A percentile compares a stretch with the other conserved stretches of the same genome.
These are phyloP conservation scores for Pantelozetes paolii DNA, from an alignment of 2,888 invertebrate genomes.

Conservation along the genomic window DNA sequence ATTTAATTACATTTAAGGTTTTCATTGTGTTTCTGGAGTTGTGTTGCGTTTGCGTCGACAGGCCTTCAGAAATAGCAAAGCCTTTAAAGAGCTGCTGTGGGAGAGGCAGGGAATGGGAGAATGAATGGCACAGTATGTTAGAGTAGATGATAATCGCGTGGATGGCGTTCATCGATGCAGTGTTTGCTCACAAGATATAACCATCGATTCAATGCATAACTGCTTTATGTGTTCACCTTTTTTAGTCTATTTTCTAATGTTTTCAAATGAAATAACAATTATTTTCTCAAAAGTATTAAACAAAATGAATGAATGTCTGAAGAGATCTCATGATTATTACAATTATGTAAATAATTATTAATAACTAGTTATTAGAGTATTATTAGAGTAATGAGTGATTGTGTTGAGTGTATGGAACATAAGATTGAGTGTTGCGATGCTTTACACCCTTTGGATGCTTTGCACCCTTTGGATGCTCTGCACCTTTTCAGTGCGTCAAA, in stretches of 20 bases:
- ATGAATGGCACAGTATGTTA: not conserved
- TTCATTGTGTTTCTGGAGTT: not conserved
- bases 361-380: not conserved
- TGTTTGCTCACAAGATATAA: not conserved
- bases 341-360: conserved; percentile 1
- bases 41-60: conserved; percentile 8
- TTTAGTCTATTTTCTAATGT: not conserved
- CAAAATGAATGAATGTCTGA: not conserved
- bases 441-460: not conserved
- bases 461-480: not conserved
- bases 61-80: not conserved
- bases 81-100: not conserved
- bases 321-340: not conserved
- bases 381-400: not conserved
- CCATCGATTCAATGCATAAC: conserved; percentile 1
- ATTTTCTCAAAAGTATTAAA: not conserved
- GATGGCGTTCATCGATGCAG: conserved; percentile 23
- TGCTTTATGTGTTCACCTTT: conserved; percentile 13
- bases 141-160: conserved; percentile 15
- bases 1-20: not conserved
- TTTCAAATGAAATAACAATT: not conserved
- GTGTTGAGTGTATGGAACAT: conserved; percentile 19
- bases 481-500: conserved; percentile 1
- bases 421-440: conserved; percentile 12
- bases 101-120: conserved; percentile 1